A percentile compares a stretch with the other conserved stretches of the same genome.
These are phyloP conservation scores for Stictonetta naevosa DNA, from an alignment of 2,113 vertebrate genomes.

Conservation along the genomic window DNA sequence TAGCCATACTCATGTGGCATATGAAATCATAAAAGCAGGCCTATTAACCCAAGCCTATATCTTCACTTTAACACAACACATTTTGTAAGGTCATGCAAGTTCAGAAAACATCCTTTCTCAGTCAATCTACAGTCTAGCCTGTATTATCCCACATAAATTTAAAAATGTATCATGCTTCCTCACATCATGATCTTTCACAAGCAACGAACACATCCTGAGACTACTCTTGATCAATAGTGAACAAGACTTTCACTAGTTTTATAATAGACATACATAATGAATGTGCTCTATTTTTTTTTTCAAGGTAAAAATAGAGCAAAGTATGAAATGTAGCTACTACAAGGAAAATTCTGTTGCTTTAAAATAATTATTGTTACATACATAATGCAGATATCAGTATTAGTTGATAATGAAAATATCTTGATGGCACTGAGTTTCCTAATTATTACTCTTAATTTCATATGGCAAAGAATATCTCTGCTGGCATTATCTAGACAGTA, in stretches of 20 bases:
- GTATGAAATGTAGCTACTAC: not conserved
- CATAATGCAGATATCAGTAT: not conserved
- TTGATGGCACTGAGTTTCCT: not conserved
- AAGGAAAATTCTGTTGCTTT: not conserved
- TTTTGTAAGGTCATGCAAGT: not conserved
- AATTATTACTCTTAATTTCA: not conserved
- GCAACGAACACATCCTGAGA: not conserved
- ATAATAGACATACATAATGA: not conserved
- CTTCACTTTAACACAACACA: fast-evolving
- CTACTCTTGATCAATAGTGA: not conserved
- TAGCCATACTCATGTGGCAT: not conserved
- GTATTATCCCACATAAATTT: not conserved
- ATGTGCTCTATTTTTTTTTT: not conserved
- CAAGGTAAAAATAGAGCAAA: not conserved
- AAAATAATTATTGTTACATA: not conserved
- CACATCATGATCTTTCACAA: not conserved
- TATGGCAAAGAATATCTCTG: not conserved
- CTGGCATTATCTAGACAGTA: not conserved
- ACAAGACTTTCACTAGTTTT: not conserved
- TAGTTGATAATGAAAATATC: not conserved
- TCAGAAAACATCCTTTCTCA: not conserved
- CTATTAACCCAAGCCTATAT: not conserved
- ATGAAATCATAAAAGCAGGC: not conserved
- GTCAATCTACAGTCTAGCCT: not conserved
- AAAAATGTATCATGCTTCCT: not conserved